Evolutionary conservation across 2,888 invertebrate genomes (phyloP), one percentile per base, ranked within the genome.

Genomic region (Trachelus troglodyta): DNA sequence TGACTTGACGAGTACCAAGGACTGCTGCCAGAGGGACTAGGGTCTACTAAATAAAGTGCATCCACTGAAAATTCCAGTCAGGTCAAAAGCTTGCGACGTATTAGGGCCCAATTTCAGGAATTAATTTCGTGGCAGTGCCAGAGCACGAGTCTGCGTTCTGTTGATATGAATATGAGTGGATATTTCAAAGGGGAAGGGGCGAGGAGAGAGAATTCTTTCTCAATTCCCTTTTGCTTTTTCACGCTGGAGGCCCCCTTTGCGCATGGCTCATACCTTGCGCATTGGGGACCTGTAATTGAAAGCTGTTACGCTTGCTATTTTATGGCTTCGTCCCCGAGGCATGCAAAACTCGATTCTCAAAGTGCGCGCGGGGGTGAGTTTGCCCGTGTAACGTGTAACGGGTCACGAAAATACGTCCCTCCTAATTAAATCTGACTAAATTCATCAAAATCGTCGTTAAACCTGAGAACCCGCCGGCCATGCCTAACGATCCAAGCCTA

Each of bases 231-330:
- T 69, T 74, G 69, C 77, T 69, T 74, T 69, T 35, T 75, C 35
- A 23, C 9, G 69, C 75, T 69, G 68, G 75, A 15, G 40, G 56
- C 71, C 6, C 69, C 74, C 12, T 76, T 75, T 75, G 73, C 83
- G 81, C 83, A 77, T 79, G 77, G 79, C 84, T 85, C 85, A 81
- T 87, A 83, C 84, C 82, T 35, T 40, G 69, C 84, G 83, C 81
- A 79, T 83, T 69, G 83, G 84, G 85, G 86, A 85, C 85, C 83
- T 83, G 87, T 89, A 90, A 89, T 89, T 90, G 90, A 90, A 90
- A 90, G 90, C 89, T 89, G 90, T 90, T 90, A 89, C 87, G 88
- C 90, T 87, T 78, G 85, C 85, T 89, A 90, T 89, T 90, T 90
- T 90, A 90, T 86, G 90, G 83, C 87, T 89, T 87, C 89, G 89